Conservation (phyloP, 2,888 invertebrate species). For the Actias luna region DNA sequence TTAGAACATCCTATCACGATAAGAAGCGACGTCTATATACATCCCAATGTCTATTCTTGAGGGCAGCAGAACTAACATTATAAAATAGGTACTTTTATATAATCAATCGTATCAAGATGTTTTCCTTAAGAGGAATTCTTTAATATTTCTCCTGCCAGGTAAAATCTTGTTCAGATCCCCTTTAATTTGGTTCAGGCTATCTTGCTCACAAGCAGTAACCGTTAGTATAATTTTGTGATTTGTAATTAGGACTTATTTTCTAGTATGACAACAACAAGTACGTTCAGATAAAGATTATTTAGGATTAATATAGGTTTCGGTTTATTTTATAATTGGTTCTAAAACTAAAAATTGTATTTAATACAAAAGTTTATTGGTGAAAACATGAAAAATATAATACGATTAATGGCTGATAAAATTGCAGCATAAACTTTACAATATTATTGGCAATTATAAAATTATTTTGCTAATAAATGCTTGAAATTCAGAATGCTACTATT, state of each 20-base stretch:
- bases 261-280: not conserved
- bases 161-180: too few species aligned
- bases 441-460: constrained; percentile 77
- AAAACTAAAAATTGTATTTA: constrained; percentile 82
- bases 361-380: constrained; percentile 83
- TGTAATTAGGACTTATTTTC: not conserved
- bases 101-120: too few species aligned
- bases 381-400: constrained; percentile 83
- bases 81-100: too few species aligned
- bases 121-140: too few species aligned
- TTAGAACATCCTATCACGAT: too few species aligned
- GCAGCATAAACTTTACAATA: constrained; percentile 82
- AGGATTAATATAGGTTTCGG: constrained; percentile 77
- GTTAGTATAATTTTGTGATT: not conserved
- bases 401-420: constrained; percentile 82
- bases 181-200: too few species aligned
- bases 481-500: constrained; percentile 74
- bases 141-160: too few species aligned
- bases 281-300: constrained; percentile 58
- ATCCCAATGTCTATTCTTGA: too few species aligned
- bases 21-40: too few species aligned
- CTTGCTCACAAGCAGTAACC: not conserved
- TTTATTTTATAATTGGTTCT: constrained; percentile 79
- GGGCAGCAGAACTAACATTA: too few species aligned
- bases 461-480: constrained; percentile 81